Base-by-base conservation (phyloP, 2,113 vertebrate species). In the Campylorhamphus procurvoides region DNA sequence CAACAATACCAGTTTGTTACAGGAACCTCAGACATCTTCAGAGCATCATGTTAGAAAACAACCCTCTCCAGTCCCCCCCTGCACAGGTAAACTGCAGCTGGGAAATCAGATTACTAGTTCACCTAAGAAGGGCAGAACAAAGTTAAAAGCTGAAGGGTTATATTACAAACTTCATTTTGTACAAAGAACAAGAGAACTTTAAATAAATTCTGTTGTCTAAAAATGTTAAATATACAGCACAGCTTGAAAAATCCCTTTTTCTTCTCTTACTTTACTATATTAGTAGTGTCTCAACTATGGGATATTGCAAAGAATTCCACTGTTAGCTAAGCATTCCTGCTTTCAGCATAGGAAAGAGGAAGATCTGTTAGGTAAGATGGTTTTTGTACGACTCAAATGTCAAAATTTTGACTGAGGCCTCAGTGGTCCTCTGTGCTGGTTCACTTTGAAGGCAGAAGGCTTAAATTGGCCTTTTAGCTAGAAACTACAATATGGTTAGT, bases 21-120 rank as follows among this genome's bases (percentile, higher is more conserved):
- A 98, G 99, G 60, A 99, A 98, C 68, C 98, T 99, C 62, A 96
- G 98, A 11, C 99, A 99, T 93, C 98, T 99, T 14, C 99, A 99
- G 96, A 98, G 97, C 97, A 99, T 99, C 82, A 97, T 98, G 69
- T 97, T 99, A 40, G 99, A 99, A 96, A 99, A 99, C 98, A 99
- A 99, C 95, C 99, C 99, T 3, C 97, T 99, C 27, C 99, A 99
- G 91, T 99, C 97, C 37, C 99, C 99, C 25, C 99, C 99, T 55
- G 99, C 99, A 89, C 99, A 99, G 99, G 99, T 99, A 96, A 97
- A 33, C 47, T 69, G 37, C 31, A 19, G 19, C n/a, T 44, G 25
- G 42, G n/a, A 90, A 55, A 73, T 79, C 50, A 63, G 33, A 28
- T 63, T 1, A 40, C 24, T 31, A 17, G 46, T 86, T 97, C n/a